phyloP scores from a whole-genome alignment of 2,888 invertebrate species.

The Conchocele bisecta region DNA sequence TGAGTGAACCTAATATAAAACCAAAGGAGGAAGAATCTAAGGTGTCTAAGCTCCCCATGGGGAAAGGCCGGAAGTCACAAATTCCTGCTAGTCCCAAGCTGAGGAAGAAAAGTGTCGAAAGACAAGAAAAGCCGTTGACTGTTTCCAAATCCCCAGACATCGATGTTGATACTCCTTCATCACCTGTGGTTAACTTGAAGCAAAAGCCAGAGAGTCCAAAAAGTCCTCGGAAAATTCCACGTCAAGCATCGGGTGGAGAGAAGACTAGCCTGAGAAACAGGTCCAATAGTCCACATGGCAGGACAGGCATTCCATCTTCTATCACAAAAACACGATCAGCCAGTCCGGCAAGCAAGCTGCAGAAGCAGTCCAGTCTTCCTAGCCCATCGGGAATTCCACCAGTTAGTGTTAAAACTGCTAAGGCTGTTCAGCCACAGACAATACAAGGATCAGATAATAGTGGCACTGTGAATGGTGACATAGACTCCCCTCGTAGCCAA shows the following conservation, averaged over 20 bases:
- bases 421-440: constrained; percentile 47
- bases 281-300: constrained; percentile 53
- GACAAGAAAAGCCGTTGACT: constrained; percentile 8
- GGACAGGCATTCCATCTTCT: constrained; percentile 44
- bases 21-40: background rate
- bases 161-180: too few species aligned
- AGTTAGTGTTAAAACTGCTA: constrained; percentile 28
- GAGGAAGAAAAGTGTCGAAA: constrained; percentile 35
- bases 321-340: constrained; percentile 42
- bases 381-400: constrained; percentile 35
- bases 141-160: too few species aligned
- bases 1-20: background rate
- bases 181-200: constrained; percentile 9
- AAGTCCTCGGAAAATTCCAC: constrained; percentile 28
- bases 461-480: background rate
- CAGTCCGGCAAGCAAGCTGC: constrained; percentile 39
- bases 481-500: constrained; percentile 9
- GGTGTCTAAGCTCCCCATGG: constrained; percentile 6
- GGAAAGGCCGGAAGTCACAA: constrained; percentile 40
- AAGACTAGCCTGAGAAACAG: constrained; percentile 41
- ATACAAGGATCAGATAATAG: constrained; percentile 26
- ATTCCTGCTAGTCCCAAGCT: constrained; percentile 50
- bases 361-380: constrained; percentile 14
- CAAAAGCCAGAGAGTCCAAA: constrained; percentile 45
- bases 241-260: constrained; percentile 23